Percentiles rank a stretch among this genome's conserved stretches.
phyloP scores from a whole-genome alignment of 2,113 vertebrate genomes.

The Anolis sagrei region DNA sequence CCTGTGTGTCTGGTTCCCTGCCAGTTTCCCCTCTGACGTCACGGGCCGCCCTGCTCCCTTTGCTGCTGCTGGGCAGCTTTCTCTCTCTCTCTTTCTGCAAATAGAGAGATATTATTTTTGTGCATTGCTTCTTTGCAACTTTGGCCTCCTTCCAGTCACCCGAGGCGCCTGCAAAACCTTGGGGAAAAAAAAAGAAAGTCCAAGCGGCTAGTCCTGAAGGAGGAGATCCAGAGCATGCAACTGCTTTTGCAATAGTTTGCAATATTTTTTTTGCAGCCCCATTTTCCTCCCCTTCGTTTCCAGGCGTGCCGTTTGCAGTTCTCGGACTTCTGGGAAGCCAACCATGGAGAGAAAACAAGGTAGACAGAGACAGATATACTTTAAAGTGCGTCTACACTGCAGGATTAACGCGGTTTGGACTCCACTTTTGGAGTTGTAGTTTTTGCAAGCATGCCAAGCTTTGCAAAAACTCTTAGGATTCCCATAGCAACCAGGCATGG shows the following conservation, averaged over 20 bases:
- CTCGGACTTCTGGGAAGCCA: slow-evolving; percentile 72
- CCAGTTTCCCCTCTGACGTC: background rate
- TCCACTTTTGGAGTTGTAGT: no score
- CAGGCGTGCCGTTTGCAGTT: slow-evolving; percentile 45
- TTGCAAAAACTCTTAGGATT: background rate
- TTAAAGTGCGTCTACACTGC: no score
- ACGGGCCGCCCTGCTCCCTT: background rate
- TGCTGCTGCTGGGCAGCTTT: background rate
- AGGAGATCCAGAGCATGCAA: no score
- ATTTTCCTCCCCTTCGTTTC: slow-evolving; percentile 36
- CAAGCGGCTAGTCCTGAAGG: no score
- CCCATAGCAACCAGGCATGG: no score
- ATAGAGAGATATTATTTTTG: no score
- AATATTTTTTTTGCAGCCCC: background rate
- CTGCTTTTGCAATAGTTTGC: no score
- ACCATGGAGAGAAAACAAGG: slow-evolving; percentile 77
- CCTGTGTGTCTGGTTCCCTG: background rate
- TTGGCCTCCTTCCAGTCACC: background rate
- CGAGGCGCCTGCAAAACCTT: no score
- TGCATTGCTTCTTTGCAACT: background rate
- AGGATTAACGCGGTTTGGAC: no score
- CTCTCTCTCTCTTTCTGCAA: background rate
- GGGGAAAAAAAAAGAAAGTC: no score
- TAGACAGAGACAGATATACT: slow-evolving; percentile 52
- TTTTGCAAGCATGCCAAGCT: no score